Evolutionary conservation across 2,888 invertebrate genomes (phyloP).

Genomic region (Pammene fasciana): DNA sequence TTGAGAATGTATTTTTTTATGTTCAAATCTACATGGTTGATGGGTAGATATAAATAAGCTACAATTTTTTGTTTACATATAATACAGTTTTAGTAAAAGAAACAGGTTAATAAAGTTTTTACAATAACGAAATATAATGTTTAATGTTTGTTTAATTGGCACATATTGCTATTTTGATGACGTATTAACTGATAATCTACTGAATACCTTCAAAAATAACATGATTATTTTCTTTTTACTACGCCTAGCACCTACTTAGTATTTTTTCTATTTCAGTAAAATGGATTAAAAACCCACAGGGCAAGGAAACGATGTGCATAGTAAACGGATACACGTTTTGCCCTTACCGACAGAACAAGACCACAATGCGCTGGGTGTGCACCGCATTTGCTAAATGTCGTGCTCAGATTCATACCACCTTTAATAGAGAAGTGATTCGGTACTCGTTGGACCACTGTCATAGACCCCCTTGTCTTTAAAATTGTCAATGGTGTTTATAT

Average conservation of each 20-base stretch:
- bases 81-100: no score
- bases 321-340: constrained; percentile 50
- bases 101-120: no score
- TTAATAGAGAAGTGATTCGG: neutral
- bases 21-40: no score
- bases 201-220: no score
- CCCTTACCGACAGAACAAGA: constrained; percentile 23
- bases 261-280: constrained; percentile 18
- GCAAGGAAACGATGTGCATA: constrained; percentile 47
- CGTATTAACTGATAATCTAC: no score
- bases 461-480: constrained; percentile 42
- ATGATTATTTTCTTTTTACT: no score
- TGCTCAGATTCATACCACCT: neutral
- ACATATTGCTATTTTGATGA: no score
- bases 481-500: constrained; percentile 45
- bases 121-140: no score
- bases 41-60: no score
- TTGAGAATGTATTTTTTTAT: no score
- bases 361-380: constrained; percentile 43
- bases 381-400: constrained; percentile 37
- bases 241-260: neutral
- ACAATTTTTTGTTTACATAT: no score
- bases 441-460: constrained; percentile 47
- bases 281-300: constrained; percentile 41
- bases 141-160: no score